Percentiles rank a stretch among this genome's conserved stretches.
These are phyloP conservation scores for Gymnocephalus cernua DNA, from an alignment of 2,113 vertebrate genomes.

Conservation along the genomic window DNA sequence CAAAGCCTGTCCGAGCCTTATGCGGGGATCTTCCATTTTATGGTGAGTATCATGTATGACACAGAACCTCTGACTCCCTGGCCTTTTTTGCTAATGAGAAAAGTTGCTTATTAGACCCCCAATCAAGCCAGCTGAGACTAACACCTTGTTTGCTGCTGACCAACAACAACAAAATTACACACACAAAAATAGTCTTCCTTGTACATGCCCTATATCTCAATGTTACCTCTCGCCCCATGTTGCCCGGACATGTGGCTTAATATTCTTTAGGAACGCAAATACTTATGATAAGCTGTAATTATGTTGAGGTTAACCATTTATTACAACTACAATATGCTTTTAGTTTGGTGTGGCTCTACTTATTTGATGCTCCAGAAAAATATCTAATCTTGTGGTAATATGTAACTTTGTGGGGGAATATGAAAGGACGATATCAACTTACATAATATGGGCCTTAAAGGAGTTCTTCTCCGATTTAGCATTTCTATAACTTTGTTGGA, in stretches of 20 bases:
- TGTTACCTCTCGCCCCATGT: neutral
- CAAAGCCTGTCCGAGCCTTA: conserved; percentile 81
- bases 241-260: neutral
- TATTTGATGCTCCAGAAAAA: neutral
- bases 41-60: conserved; percentile 58
- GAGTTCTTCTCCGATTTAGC: neutral
- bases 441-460: neutral
- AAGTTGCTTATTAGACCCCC: neutral
- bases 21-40: conserved; percentile 85
- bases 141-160: conserved; percentile 8
- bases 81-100: neutral
- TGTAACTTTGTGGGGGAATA: neutral
- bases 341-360: neutral
- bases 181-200: neutral
- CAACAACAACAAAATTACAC: neutral
- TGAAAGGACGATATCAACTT: neutral
- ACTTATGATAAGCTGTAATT: neutral
- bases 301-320: neutral
- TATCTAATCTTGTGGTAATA: neutral
- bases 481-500: neutral
- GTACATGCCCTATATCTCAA: neutral
- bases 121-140: neutral
- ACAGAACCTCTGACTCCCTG: neutral
- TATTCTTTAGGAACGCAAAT: neutral
- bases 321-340: neutral